phyloP scores from a whole-genome alignment of 2,113 vertebrate species.

The Saccopteryx bilineata region DNA sequence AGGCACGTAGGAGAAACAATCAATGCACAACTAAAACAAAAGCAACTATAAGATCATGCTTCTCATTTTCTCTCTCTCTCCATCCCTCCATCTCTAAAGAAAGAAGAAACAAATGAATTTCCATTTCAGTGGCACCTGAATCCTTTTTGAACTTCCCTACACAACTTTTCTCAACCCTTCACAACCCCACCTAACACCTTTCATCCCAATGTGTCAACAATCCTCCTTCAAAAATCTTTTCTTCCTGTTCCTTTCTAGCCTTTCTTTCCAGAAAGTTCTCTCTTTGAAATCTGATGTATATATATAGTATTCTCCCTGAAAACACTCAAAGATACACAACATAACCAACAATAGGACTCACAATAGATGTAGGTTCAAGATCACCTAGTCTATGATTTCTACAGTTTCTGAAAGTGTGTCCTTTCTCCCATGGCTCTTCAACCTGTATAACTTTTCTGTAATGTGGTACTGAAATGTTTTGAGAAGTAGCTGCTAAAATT shows the following conservation, averaged over 20 bases:
- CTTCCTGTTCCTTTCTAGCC: background rate
- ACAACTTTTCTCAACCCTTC: background rate
- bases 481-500: constrained; percentile 45
- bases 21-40: too few species aligned
- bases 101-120: background rate
- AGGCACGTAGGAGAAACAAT: too few species aligned
- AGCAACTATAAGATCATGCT: too few species aligned
- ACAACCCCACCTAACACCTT: background rate
- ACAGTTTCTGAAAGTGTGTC: background rate
- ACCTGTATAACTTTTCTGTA: background rate
- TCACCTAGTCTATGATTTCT: background rate
- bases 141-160: background rate
- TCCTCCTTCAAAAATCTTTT: background rate
- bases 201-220: background rate
- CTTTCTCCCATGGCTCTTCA: background rate
- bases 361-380: background rate
- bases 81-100: too few species aligned
- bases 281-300: constrained; percentile 4
- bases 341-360: background rate
- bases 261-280: background rate
- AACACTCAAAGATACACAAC: background rate
- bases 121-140: background rate
- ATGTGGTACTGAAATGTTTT: background rate
- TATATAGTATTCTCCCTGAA: background rate
- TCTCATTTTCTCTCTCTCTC: too few species aligned